Evolutionary conservation across 2,888 invertebrate genomes (phyloP).

Genomic region (Pyrgus malvae): DNA sequence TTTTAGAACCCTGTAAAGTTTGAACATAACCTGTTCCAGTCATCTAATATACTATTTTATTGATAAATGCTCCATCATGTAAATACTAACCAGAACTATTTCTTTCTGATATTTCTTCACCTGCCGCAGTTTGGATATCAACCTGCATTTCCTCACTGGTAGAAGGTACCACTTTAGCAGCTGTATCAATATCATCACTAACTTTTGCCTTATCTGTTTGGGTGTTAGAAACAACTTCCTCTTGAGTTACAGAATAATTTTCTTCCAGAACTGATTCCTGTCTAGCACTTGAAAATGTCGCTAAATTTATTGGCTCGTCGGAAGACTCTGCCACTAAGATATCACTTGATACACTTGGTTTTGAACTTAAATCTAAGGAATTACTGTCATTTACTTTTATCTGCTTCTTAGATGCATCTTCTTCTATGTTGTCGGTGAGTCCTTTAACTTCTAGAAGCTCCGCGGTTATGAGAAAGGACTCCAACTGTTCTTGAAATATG

Average conservation of each 20-base stretch:
- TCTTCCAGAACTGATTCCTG: slow-evolving; percentile 66
- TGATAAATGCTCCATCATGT: neutral
- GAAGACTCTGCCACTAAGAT: slow-evolving; percentile 54
- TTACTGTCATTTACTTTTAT: slow-evolving; percentile 58
- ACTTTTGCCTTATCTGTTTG: slow-evolving; percentile 46
- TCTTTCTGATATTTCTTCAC: slow-evolving; percentile 73
- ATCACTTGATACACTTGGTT: slow-evolving; percentile 50
- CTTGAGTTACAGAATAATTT: slow-evolving; percentile 35
- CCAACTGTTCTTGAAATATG: slow-evolving; percentile 89
- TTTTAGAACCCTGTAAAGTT: too few relatives aligned
- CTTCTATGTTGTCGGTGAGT: slow-evolving; percentile 83
- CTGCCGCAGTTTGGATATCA: slow-evolving; percentile 63
- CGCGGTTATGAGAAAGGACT: slow-evolving; percentile 89
- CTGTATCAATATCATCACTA: slow-evolving; percentile 49
- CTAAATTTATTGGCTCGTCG: slow-evolving; percentile 74
- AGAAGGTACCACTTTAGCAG: slow-evolving; percentile 41
- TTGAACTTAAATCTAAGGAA: slow-evolving; percentile 72
- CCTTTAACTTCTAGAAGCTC: slow-evolving; percentile 90
- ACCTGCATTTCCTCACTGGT: slow-evolving; percentile 71
- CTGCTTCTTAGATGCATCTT: slow-evolving; percentile 62
- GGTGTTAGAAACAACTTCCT: slow-evolving; percentile 51
- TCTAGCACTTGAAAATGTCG: slow-evolving; percentile 60
- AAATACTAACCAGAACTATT: slow-evolving; percentile 52
- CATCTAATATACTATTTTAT: neutral
- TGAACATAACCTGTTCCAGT: too few relatives aligned